These are phyloP conservation scores for Parapsyche elsis DNA, from an alignment of 1,140 invertebrate species.

Conservation along the genomic window DNA sequence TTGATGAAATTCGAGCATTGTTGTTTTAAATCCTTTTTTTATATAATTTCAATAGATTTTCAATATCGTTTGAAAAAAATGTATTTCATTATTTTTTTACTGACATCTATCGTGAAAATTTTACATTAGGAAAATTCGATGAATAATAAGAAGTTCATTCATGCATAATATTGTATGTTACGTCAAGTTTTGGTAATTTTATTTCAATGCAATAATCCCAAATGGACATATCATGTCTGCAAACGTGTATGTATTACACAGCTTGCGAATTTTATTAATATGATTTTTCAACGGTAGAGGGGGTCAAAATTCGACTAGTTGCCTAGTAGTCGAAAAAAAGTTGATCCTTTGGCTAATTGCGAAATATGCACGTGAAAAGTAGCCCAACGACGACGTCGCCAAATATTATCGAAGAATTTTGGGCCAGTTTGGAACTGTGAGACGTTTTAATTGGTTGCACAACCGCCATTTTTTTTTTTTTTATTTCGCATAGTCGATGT, in stretches of 20 bases:
- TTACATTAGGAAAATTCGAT: neutral
- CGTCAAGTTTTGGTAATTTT: no score
- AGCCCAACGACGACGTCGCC: constrained; percentile 10
- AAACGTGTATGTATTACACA: neutral
- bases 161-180: no score
- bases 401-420: neutral
- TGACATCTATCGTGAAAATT: neutral
- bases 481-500: neutral
- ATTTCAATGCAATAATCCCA: no score
- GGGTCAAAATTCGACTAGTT: neutral
- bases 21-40: no score
- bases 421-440: neutral
- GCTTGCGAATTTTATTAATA: neutral
- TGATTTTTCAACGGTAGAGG: constrained; percentile 3
- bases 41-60: no score
- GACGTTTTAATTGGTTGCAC: constrained; percentile 7
- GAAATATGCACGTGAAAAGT: constrained; percentile 1
- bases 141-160: no score
- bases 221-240: no score
- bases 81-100: neutral
- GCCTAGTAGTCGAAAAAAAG: neutral
- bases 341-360: neutral
- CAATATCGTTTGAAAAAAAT: no score
- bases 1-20: no score
- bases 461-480: neutral